These are phyloP conservation scores for Heteromyza rotundicornis DNA, from an alignment of 2,888 invertebrate genomes.

Conservation along the genomic window DNA sequence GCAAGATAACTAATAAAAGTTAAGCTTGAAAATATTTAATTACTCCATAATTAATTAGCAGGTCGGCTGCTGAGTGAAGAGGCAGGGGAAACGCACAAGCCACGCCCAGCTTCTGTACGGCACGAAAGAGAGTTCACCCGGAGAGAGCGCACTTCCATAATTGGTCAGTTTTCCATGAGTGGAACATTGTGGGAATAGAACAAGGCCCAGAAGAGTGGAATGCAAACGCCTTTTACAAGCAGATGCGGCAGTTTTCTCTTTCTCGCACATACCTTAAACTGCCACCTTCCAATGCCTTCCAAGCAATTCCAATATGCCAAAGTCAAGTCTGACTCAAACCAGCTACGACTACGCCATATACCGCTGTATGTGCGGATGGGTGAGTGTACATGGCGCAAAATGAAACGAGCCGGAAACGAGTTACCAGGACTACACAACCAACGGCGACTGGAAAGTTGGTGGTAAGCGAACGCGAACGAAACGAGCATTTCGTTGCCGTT, in stretches of 20 bases:
- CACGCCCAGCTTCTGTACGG: background rate
- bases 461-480: conserved; percentile 31
- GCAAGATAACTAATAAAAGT: conserved; percentile 46
- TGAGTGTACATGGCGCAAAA: background rate
- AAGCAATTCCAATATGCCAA: conserved; percentile 17
- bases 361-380: too few relatives aligned
- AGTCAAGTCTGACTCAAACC: conserved; percentile 25
- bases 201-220: too few relatives aligned
- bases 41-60: conserved; percentile 39
- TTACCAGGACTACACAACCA: conserved; percentile 40
- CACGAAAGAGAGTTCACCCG: background rate
- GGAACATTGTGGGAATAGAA: conserved; percentile 26
- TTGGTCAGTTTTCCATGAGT: conserved; percentile 29
- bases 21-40: conserved; percentile 45
- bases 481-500: conserved; percentile 20
- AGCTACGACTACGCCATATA: too few relatives aligned
- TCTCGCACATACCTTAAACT: background rate
- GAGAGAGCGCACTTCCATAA: conserved; percentile 34
- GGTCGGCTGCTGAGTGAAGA: background rate
- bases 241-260: background rate
- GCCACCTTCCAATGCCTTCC: conserved; percentile 4
- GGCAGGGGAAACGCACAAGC: background rate
- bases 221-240: background rate
- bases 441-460: conserved; percentile 47
- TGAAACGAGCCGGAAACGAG: conserved; percentile 27